Evolutionary conservation across 2,888 invertebrate genomes (phyloP).

Genomic region (Lymantria dispar): DNA sequence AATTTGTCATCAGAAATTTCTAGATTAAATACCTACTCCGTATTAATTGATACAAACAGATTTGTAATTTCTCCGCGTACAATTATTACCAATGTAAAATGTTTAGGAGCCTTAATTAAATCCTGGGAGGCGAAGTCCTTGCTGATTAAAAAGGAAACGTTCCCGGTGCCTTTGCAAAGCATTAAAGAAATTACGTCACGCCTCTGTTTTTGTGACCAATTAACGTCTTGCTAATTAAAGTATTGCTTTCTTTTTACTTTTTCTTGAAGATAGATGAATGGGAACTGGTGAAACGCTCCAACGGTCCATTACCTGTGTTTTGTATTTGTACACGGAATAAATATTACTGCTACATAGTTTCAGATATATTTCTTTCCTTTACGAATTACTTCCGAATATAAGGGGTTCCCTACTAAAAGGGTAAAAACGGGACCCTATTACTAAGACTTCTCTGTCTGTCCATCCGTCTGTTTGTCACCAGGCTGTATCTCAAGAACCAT

Average conservation of each 20-base stretch:
- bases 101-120: slow-evolving; percentile 69
- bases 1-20: no score
- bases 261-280: slow-evolving; percentile 9
- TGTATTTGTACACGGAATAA: not conserved
- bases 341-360: no score
- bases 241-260: slow-evolving; percentile 28
- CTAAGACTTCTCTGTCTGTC: no score
- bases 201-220: slow-evolving; percentile 39
- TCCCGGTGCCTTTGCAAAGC: slow-evolving; percentile 33
- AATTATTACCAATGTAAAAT: slow-evolving; percentile 70
- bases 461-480: no score
- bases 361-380: no score
- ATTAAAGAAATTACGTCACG: slow-evolving; percentile 53
- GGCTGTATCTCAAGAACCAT: no score
- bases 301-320: not conserved
- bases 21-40: no score
- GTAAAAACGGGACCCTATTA: no score
- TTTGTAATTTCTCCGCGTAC: slow-evolving; percentile 48
- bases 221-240: slow-evolving; percentile 37
- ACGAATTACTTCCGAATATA: no score
- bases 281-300: not conserved
- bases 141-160: slow-evolving; percentile 57
- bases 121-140: slow-evolving; percentile 45
- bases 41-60: slow-evolving; percentile 55
- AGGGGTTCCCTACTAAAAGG: no score